A percentile compares a stretch with the other conserved stretches of the same genome.
phyloP scores from a whole-genome alignment of 2,888 invertebrate genomes.

The Rhamphomyia laevipes region DNA sequence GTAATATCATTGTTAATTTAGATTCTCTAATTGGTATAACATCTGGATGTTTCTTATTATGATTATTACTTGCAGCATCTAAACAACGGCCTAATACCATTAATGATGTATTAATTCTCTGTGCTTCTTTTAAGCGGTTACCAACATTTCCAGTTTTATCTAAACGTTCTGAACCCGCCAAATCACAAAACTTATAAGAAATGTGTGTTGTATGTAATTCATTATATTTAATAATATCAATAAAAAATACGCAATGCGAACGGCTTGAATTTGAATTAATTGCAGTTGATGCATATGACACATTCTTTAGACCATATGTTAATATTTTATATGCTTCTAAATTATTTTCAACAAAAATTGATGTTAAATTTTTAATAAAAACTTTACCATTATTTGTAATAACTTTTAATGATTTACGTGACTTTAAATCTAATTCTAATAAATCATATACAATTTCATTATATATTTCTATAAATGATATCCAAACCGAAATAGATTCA shows the following conservation, averaged over 20 bases:
- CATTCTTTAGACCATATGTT: slow-evolving; percentile 60
- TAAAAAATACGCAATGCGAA: slow-evolving; percentile 82
- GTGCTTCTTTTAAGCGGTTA: slow-evolving; percentile 67
- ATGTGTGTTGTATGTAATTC: slow-evolving; percentile 37
- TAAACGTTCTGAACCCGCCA: slow-evolving; percentile 79
- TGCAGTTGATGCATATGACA: slow-evolving; percentile 61
- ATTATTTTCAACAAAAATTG: slow-evolving; percentile 44
- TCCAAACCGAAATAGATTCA: slow-evolving; percentile 50
- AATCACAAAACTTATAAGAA: slow-evolving; percentile 73
- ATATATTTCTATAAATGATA: slow-evolving; percentile 83
- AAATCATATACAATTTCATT: slow-evolving; percentile 84
- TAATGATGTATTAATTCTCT: slow-evolving; percentile 80
- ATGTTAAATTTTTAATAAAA: slow-evolving; percentile 39
- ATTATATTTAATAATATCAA: slow-evolving; percentile 49
- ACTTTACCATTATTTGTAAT: slow-evolving; percentile 34
- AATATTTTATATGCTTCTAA: slow-evolving; percentile 72
- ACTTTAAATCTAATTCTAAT: slow-evolving; percentile 40
- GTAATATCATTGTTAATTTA: slow-evolving; percentile 75
- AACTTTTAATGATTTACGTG: slow-evolving; percentile 23
- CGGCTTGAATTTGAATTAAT: slow-evolving; percentile 74
- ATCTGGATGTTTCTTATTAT: slow-evolving; percentile 21
- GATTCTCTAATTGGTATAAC: slow-evolving; percentile 54
- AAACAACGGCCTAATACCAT: slow-evolving; percentile 76
- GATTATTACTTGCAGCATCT: slow-evolving; percentile 41
- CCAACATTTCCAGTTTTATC: slow-evolving; percentile 63